Evolutionary conservation across 2,113 vertebrate genomes (phyloP), one percentile per base, ranked within the genome.

Genomic region (Pygoscelis antarcticus): DNA sequence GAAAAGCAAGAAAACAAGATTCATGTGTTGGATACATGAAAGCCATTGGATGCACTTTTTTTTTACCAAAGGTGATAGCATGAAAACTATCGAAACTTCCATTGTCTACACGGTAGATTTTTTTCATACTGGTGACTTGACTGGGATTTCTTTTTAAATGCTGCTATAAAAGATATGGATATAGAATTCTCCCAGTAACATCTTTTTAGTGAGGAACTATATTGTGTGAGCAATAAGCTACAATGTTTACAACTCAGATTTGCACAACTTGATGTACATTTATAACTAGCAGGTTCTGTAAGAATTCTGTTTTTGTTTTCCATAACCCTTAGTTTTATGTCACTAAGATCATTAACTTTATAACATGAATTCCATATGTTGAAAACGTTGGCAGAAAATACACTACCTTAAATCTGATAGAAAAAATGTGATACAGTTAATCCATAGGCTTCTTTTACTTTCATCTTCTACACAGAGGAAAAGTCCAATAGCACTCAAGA

Each of bases 251-350:
- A 78, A 57, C 16, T 77, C 13, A 17, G 40, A 49, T 70, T 90
- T 90, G 16, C 38, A 60, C 70, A 92, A 20, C 26, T 40, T 60
- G 27, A 61, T 55, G 36, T n/a, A 66, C 29, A 19, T 86, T 69
- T 68, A 29, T 52, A 95, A 77, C 46, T 54, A 83, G 23, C 34
- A 83, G 32, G 11, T 68, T 92, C 66, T 89, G 9, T 85, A 84
- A 85, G 74, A 96, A 79, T 86, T 85, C 68, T 88, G 17, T 32
- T 91, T 94, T 96, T 91, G 77, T 87, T 94, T 95, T 93, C 46
- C 42, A 58, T 85, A 89, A 55, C 20, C 5, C 34, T 44, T 76
- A 66, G 51, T 34, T 95, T 95, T 94, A 92, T 58, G 38, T 75
- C 87, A 90, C 55, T 66, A 60, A 66, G 46, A 80, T 68, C 78